These are phyloP conservation scores for Rhegmatorhina hoffmannsi DNA, from an alignment of 2,113 vertebrate genomes.

Conservation along the genomic window DNA sequence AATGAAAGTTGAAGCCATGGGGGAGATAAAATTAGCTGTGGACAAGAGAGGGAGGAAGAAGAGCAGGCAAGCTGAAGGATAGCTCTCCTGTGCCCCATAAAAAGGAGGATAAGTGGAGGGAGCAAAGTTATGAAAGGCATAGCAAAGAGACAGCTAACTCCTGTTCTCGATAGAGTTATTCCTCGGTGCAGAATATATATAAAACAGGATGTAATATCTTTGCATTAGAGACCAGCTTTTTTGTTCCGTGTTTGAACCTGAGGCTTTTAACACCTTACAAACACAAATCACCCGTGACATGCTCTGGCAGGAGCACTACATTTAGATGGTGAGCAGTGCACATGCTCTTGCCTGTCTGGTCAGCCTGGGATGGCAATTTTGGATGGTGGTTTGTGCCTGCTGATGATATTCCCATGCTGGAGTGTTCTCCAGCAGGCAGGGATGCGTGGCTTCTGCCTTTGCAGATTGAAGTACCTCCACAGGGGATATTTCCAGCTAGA, in stretches of 20 bases:
- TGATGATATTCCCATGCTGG: not conserved
- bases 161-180: not conserved
- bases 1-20: slow-evolving; percentile 53
- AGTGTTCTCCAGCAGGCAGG: not conserved
- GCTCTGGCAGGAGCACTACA: not conserved
- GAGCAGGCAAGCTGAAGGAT: slow-evolving; percentile 14
- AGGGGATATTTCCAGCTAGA: not conserved
- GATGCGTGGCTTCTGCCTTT: not conserved
- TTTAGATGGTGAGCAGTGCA: not conserved
- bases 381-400: not conserved
- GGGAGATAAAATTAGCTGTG: slow-evolving; percentile 61
- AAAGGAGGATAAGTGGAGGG: slow-evolving; percentile 12
- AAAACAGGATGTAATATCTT: not conserved
- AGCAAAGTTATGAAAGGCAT: slow-evolving; percentile 49
- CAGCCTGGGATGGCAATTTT: not conserved
- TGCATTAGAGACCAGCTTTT: not conserved
- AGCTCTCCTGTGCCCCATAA: slow-evolving; percentile 46
- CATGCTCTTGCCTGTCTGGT: not conserved
- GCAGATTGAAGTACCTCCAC: not conserved
- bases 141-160: slow-evolving; percentile 43
- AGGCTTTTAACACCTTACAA: not conserved
- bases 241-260: not conserved
- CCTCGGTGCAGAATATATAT: not conserved
- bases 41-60: slow-evolving; percentile 37
- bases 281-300: not conserved